Evolutionary conservation across 2,113 vertebrate species (phyloP), one percentile per base, ranked within the genome.

Genomic region (Pedetes capensis): DNA sequence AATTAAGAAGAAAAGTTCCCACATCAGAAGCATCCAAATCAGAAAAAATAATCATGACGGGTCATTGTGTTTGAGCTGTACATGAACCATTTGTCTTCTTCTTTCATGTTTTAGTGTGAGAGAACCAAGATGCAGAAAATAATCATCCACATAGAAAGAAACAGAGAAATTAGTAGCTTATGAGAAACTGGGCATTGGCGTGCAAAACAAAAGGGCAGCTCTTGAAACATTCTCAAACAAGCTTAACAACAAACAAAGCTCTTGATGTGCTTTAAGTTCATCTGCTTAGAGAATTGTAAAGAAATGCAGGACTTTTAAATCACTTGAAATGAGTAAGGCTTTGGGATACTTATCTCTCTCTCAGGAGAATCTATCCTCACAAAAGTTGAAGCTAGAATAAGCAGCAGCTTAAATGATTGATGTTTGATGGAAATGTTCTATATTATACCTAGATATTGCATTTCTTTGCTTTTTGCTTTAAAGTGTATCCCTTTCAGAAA

Each of bases 61-160:
- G 9, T 29, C 8, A 9, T 0, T 13, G 78, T 55, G n/a, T 32
- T 6, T 0, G 32, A 2, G 20, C 3, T 5, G 7, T 13, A 8
- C 3, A 34, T 1, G 13, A 39, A 76, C 0, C 25, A 6, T 6
- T 47, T 1, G 6, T 39, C 75, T 34, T n/a, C 87, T 71, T 34
- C 51, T n/a, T 82, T 23, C 6, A 0, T 25, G 27, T 64, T 59
- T 78, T 47, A 4, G 64, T 27, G 29, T 0, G 3, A 37, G 42
- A 79, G 72, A 68, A 87, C 8, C 6, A 71, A 89, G 49, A 25
- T 39, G 34, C 32, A 34, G 51, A 51, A 74, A 34, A 25, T 25
- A 20, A 39, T 81, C 55, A 11, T 20, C n/a, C 72, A 42, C 1
- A 0, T 2, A 34, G 80, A 83, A 80, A 79, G 59, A 71, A 78